Evolutionary conservation across 1,140 invertebrate genomes (phyloP).

Genomic region (Brachionus manjavacas): DNA sequence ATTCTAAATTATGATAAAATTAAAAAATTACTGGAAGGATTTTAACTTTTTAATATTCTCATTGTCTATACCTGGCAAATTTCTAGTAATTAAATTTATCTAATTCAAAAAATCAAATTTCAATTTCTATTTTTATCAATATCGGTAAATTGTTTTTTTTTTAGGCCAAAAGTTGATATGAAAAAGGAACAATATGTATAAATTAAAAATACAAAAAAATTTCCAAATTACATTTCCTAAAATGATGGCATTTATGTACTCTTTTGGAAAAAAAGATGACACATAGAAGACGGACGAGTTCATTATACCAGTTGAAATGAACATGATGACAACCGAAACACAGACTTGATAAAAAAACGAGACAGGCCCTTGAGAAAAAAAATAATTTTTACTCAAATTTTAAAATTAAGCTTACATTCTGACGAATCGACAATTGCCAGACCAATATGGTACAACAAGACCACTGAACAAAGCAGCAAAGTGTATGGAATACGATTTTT

Average conservation of each 20-base stretch:
- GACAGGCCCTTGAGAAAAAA: slow-evolving; percentile 13
- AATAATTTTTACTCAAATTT: not conserved
- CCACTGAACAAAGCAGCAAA: not conserved
- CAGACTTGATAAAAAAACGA: not conserved
- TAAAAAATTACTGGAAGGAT: too few relatives aligned
- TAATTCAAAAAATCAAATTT: too few relatives aligned
- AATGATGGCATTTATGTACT: slow-evolving; percentile 38
- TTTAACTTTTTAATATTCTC: too few relatives aligned
- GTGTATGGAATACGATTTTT: slow-evolving; percentile 38
- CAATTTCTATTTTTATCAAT: too few relatives aligned
- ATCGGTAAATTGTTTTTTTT: too few relatives aligned
- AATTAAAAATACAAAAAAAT: too few relatives aligned
- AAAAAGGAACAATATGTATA: too few relatives aligned
- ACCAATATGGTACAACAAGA: slow-evolving; percentile 16
- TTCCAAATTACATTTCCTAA: slow-evolving; percentile 40
- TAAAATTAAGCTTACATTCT: not conserved
- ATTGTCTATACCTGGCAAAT: too few relatives aligned
- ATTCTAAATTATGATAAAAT: too few relatives aligned
- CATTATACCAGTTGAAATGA: slow-evolving; percentile 29
- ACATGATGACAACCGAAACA: slow-evolving; percentile 34
- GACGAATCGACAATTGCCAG: slow-evolving; percentile 28
- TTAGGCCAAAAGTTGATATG: too few relatives aligned
- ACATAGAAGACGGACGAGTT: slow-evolving; percentile 28
- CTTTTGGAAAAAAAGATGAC: slow-evolving; percentile 6
- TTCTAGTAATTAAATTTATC: too few relatives aligned